Evolutionary conservation across 2,113 vertebrate species (phyloP), one percentile per base, ranked within the genome.

Genomic region (Megalops atlanticus): DNA sequence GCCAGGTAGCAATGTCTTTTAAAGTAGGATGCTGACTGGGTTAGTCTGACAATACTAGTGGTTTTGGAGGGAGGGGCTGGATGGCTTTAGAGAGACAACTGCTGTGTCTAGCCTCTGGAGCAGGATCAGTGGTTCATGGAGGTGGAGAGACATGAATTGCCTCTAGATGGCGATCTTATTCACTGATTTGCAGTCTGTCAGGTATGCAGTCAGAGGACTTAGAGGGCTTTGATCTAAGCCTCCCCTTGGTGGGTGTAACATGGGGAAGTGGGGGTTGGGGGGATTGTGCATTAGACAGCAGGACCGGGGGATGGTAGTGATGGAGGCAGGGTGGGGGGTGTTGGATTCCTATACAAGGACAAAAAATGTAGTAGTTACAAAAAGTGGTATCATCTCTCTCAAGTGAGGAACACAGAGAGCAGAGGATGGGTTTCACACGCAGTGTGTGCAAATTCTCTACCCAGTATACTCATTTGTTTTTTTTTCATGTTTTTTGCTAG

Each of bases 81-180:
- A n/a, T 58, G 52, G 18, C 24, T 64, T n/a, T 64, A 4, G 4
- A 64, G 58, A 64, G 58, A 4, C 58, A 31, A n/a, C 58, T 64
- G 58, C 58, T 11, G n/a, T 64, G 58, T 27, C 58, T 10, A 27
- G 24, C 24, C 58, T n/a, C 52, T 27, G 58, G 31, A n/a, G 31
- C 31, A 4, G 52, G 47, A 15, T 24, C 11, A 2, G 18, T 16
- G 49, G 49, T 54, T n/a, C 31, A 8, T 31, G n/a, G 58, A 31
- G n/a, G 58, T 64, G 58, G 3, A 64, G 58, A 64, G 58, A 64
- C 58, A 64, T 24, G n/a, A 11, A 91, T 87, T 89, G 91, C 92
- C 94, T 94, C 89, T 94, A 94, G 94, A 90, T 94, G 95, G 94
- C 93, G 93, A 91, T 92, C 87, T 86, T 79, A 91, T 89, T 91